Base-by-base conservation (phyloP, 2,888 invertebrate genomes). In the Bhutanitis thaidina region DNA sequence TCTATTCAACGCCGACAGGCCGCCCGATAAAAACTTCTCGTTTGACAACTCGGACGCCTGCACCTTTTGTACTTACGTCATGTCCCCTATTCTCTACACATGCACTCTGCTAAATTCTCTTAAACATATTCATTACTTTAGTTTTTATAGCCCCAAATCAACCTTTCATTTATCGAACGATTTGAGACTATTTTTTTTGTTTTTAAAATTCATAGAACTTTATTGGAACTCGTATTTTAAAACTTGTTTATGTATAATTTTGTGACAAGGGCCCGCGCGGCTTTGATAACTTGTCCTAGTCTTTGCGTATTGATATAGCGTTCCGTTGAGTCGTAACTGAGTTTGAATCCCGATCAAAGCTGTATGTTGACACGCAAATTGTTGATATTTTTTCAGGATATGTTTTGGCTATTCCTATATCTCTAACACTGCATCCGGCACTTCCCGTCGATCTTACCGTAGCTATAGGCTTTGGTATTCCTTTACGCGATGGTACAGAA, bases 21-120 rank as follows among this genome's bases (percentile, higher is more conserved):
- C 75, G 80, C 69, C 77, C 78, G 87, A 88, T 89, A 89, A 88
- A 88, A 89, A 89, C 75, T 88, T 87, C 83, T 84, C 80, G 86
- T 85, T 84, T 84, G 89, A 88, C 89, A 86, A 86, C 77, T 83
- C 72, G 77, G 77, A 83, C 86, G 85, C 83, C 75, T 82, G 80
- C 84, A 87, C 88, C 87, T 86, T 86, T 85, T 85, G 81, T 87
- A 79, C 81, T 79, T 76, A 76, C 77, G 77, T 77, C 85, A 80
- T 81, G 80, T 75, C 67, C 65, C 69, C 69, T 62, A 65, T 62
- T 61, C 67, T 65, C 69, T 65, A 65, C 62, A 59, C 57, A 40
- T 50, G 65, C 65, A 58, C 62, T n/a, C n/a, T 63, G 56, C 48
- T 56, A 54, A 54, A 62, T 64, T 59, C 46, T 65, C 67, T 68